Base-by-base conservation (phyloP, 1,140 invertebrate species). In the Aleiodes sp. region DNA sequence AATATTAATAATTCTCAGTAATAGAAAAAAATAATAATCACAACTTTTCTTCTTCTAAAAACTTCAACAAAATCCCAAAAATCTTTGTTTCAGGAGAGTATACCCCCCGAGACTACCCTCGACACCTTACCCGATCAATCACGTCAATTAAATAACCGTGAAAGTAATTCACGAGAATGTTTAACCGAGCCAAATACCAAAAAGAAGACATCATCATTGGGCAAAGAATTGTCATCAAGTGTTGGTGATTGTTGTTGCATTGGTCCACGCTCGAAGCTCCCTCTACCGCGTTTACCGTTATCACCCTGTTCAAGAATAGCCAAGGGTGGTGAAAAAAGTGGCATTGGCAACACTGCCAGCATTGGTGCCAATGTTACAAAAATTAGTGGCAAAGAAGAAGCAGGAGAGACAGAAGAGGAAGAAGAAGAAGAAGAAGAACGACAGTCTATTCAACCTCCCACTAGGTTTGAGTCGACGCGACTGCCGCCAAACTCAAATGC, bases 161-260 rank as follows among this genome's bases (percentile, higher is more conserved):
- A 19, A 6, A 39, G 16, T 28, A 10, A 62, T 12, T 69, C 67
- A 9, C 19, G 79, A 72, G 67, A 75, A 39, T 75, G 77, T 6
- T 63, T 83, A 68, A 79, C 79, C 35, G 80, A 81, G 37, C 78
- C n/a, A 31, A 43, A 56, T 10, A 14, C 19, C 70, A 33, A 64
- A 65, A 39, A 21, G 41, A 33, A 52, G 21, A 12, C 46, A 41
- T 71, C 76, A 52, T 35, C 70, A 52, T 75, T 80, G 43, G n/a
- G n/a, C n/a, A n/a, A n/a, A n/a, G 78, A 79, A 24, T 70, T 82
- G 26, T 72, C 76, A 63, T 69, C 74, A 39, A 78, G 76, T 60
- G 75, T 80, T 14, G 70, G 77, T 60, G 83, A 84, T 60, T 84
- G 82, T 28, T 85, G 84, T 46, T 86, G 84, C 77, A 84, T 85